Evolutionary conservation across 2,888 invertebrate species (phyloP).

Genomic region (Clitarchus hookeri): DNA sequence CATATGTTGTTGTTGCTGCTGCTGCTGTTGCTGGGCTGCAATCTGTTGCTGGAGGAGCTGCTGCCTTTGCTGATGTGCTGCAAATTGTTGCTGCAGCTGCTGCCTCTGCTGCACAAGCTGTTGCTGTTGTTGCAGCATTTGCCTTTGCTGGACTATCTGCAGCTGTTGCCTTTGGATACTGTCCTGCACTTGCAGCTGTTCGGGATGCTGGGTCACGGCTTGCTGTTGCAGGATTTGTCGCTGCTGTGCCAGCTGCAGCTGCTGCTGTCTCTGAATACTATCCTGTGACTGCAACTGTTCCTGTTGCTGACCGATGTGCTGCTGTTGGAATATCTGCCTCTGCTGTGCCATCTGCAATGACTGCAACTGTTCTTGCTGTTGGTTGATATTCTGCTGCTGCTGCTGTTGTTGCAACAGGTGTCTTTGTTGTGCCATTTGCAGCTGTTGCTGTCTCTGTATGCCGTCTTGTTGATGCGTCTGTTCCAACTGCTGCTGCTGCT

Average conservation of each 20-base stretch:
- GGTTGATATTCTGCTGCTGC: constrained; percentile 16
- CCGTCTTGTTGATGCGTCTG: background rate
- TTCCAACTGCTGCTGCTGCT: constrained; percentile 45
- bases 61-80: constrained; percentile 26
- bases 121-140: constrained; percentile 54
- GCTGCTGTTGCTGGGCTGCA: constrained; percentile 41
- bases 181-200: constrained; percentile 51
- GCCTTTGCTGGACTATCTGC: constrained; percentile 51
- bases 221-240: constrained; percentile 42
- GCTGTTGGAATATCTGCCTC: constrained; percentile 51
- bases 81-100: constrained; percentile 17
- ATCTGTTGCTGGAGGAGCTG: constrained; percentile 37
- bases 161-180: constrained; percentile 55
- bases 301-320: constrained; percentile 51
- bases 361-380: background rate
- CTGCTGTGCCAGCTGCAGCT: constrained; percentile 41
- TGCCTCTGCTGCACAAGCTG: constrained; percentile 22
- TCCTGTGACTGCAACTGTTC: constrained; percentile 43
- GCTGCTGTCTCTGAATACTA: constrained; percentile 44
- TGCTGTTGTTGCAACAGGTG: constrained; percentile 52
- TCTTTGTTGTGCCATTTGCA: constrained; percentile 47
- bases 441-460: constrained; percentile 50
- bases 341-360: constrained; percentile 31
- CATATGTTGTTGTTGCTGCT: constrained; percentile 48
- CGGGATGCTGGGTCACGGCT: constrained; percentile 52